phyloP scores from a whole-genome alignment of 2,113 vertebrate species.

The Elaphurus davidianus region DNA sequence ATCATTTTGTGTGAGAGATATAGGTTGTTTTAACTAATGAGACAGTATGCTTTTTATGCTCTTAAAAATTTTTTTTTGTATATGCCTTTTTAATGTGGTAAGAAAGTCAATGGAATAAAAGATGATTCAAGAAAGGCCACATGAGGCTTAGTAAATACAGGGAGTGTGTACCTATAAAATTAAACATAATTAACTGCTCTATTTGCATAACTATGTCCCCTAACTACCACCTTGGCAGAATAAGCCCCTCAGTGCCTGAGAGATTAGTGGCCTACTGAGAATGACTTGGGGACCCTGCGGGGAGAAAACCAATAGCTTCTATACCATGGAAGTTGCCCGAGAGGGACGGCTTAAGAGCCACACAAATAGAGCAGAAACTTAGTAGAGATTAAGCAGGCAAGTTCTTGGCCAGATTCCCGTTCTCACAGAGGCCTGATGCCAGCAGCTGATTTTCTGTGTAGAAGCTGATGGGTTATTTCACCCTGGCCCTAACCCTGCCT shows the following conservation, averaged over 20 bases:
- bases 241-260: slow-evolving; percentile 12
- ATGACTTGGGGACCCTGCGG: background rate
- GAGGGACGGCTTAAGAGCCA: background rate
- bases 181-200: slow-evolving; percentile 15
- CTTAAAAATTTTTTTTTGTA: background rate
- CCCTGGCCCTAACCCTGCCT: background rate
- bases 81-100: slow-evolving; percentile 14
- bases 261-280: slow-evolving; percentile 37
- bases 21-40: slow-evolving; percentile 20
- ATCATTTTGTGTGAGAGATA: background rate
- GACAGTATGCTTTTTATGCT: background rate
- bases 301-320: background rate
- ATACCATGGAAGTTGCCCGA: background rate
- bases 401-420: background rate
- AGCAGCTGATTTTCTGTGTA: background rate
- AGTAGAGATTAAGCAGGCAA: background rate
- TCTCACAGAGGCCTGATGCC: background rate
- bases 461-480: background rate
- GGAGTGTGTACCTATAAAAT: background rate
- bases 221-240: slow-evolving; percentile 4
- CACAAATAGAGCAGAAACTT: background rate
- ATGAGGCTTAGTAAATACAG: slow-evolving; percentile 5
- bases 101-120: background rate
- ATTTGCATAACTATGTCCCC: background rate
- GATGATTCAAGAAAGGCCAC: slow-evolving; percentile 32